Evolutionary conservation across 2,797 vertebrate species (phyloP).

Genomic region (Oryzias dopingdopingensis): DNA sequence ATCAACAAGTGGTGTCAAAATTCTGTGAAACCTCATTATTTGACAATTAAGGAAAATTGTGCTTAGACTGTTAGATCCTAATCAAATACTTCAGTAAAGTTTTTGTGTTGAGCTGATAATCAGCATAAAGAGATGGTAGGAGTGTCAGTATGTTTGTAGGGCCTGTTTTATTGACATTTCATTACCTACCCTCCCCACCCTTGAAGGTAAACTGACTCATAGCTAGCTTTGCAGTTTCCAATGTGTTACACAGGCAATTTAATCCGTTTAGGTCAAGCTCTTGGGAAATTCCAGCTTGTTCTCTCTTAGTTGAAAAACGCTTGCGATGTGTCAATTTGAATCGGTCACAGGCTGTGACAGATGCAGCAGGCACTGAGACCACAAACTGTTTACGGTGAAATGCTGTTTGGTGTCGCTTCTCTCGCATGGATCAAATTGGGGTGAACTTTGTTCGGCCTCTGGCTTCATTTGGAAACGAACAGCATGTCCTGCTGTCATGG

Average conservation of each 20-base stretch:
- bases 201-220: slow-evolving; percentile 27
- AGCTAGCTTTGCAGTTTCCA: slow-evolving; percentile 22
- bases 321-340: slow-evolving; percentile 14
- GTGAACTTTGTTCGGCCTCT: not conserved
- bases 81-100: no score
- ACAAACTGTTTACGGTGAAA: slow-evolving; percentile 23
- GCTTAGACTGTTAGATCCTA: no score
- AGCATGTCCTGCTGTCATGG: not conserved
- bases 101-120: no score
- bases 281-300: slow-evolving; percentile 16
- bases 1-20: no score
- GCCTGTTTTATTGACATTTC: slow-evolving; percentile 26
- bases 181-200: slow-evolving; percentile 20
- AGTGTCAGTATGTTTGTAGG: slow-evolving; percentile 10
- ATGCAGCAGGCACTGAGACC: slow-evolving; percentile 5
- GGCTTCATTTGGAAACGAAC: not conserved
- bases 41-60: no score
- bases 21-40: no score
- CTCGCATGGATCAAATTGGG: no score
- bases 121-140: no score
- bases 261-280: slow-evolving; percentile 47
- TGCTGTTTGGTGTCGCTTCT: not conserved
- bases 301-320: slow-evolving; percentile 28
- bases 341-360: slow-evolving; percentile 24
- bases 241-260: slow-evolving; percentile 35